Percentiles rank a stretch among this genome's conserved stretches.
Conservation (phyloP, 1,140 invertebrate species). For the Zophobas morio region DNA sequence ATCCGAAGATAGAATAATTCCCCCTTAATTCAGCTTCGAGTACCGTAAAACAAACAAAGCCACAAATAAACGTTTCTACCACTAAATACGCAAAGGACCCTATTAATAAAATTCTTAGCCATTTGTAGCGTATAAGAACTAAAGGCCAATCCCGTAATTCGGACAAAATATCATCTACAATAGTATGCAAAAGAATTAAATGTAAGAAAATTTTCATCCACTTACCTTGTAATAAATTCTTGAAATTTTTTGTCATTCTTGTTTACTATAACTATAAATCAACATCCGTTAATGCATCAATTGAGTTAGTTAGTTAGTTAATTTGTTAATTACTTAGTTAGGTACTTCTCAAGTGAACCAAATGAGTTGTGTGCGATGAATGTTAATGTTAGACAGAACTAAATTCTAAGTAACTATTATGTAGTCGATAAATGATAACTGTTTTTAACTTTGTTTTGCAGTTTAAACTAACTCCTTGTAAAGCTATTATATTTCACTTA, state of each 20-base stretch:
- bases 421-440: too few species aligned
- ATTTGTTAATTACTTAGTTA: too few species aligned
- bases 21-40: neutral
- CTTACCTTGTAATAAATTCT: neutral
- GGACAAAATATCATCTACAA: conserved; percentile 6
- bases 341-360: too few species aligned
- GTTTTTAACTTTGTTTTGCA: too few species aligned
- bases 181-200: neutral
- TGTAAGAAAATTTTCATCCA: neutral
- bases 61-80: neutral
- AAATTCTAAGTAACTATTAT: too few species aligned
- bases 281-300: too few species aligned
- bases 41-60: neutral
- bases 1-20: neutral
- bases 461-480: too few species aligned
- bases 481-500: too few species aligned
- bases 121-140: neutral
- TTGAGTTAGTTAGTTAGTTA: too few species aligned
- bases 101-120: neutral
- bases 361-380: too few species aligned
- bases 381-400: too few species aligned
- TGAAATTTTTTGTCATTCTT: neutral
- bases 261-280: too few species aligned
- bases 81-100: neutral
- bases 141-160: neutral